Percentiles rank a stretch among this genome's conserved stretches.
Conservation (phyloP, 1,140 invertebrate species). For the Oppia nitens region DNA sequence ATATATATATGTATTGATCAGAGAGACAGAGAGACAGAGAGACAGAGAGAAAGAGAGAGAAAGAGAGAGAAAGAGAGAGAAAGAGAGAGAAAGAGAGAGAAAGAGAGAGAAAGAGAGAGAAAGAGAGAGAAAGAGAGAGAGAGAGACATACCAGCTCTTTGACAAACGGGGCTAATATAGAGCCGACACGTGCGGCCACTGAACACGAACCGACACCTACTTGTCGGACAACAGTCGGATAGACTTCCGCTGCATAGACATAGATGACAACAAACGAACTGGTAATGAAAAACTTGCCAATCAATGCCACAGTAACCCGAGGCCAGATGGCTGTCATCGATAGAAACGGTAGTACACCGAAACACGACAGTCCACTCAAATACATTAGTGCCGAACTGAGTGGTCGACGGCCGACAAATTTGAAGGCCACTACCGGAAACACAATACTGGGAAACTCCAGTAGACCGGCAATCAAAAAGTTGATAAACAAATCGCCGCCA, state of each 20-base stretch:
- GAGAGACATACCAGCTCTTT: constrained; percentile 33
- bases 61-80: too few species aligned
- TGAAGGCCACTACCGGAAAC: constrained; percentile 45
- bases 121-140: too few species aligned
- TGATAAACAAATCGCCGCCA: constrained; percentile 51
- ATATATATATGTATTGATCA: too few species aligned
- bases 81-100: too few species aligned
- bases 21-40: too few species aligned
- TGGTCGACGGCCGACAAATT: constrained; percentile 13
- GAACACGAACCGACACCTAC: constrained; percentile 27
- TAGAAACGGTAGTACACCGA: constrained; percentile 26
- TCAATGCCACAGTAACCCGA: constrained; percentile 49
- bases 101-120: too few species aligned
- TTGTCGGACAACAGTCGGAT: constrained; percentile 44
- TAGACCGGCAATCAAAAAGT: constrained; percentile 51
- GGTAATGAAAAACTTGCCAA: constrained; percentile 63
- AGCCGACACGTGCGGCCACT: constrained; percentile 25
- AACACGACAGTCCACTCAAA: constrained; percentile 27
- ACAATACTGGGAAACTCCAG: constrained; percentile 60
- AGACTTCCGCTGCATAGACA: constrained; percentile 61
- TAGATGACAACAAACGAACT: constrained; percentile 61
- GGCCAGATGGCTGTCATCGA: constrained; percentile 24
- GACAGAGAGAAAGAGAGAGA: too few species aligned
- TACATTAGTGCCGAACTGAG: constrained; percentile 21
- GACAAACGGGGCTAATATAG: constrained; percentile 30